Evolutionary conservation across 2,797 vertebrate genomes (phyloP), one percentile per base, ranked within the genome.

Genomic region (Hephaestus fuliginosus): DNA sequence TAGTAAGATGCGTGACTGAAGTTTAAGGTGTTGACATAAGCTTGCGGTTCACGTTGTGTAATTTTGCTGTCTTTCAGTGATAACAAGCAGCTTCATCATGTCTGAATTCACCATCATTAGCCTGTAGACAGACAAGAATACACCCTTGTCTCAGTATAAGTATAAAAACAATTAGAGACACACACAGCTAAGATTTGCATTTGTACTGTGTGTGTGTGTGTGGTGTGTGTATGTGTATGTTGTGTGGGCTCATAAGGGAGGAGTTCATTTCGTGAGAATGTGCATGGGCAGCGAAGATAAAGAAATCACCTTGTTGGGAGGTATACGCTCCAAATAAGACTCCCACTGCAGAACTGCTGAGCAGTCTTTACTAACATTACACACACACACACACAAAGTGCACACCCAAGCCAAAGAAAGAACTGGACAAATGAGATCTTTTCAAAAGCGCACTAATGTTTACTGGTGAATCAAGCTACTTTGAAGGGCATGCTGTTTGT

Each of bases 281-380:
- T 83, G 76, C 62, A 65, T 48, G 3, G 1, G 52, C 64, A 69
- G 70, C 62, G 1, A 78, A 57, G 55, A 62, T 81, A 76, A 87
- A 67, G 76, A 72, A 87, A 79, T 70, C 72, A 63, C 58, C 76
- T 76, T 71, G 41, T 7, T 48, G 86, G 83, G 82, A 86, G 83
- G 64, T 55, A 55, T 28, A 61, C 39, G 28, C 73, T 65, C 36
- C 36, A 80, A 79, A 86, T 51, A 88, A 71, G 44, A 82, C 74
- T 87, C 83, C 76, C 53, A 20, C 12, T 14, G 48, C 36, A 69
- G 73, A 70, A 88, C 85, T 14, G 39, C 74, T 85, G 70, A 86
- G 55, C 66, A 57, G 43, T 62, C 46, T 11, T 52, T 22, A 17
- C 48, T 22, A 22, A 20, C 30, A 28, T 14, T 52, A 52, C 30